Percentiles rank a stretch among this genome's conserved stretches.
phyloP scores from a whole-genome alignment of 1,140 invertebrate species.

The Gryllus bimaculatus region DNA sequence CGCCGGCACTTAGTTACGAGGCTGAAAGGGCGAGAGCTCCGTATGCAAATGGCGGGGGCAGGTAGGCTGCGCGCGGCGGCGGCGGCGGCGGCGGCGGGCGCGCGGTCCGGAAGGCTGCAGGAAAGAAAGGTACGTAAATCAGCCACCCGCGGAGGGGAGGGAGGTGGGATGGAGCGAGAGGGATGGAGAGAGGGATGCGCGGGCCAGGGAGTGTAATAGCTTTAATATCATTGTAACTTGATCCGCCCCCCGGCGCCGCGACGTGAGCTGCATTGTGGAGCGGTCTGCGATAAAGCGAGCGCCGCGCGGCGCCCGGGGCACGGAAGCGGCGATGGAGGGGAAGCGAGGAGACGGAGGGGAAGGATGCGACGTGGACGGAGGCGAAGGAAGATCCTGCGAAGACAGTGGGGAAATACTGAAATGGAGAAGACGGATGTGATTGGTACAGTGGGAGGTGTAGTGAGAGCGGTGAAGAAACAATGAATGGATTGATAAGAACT shows the following conservation, averaged over 20 bases:
- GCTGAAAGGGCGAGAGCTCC: neutral
- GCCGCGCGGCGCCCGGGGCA: neutral
- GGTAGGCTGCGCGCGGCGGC: neutral
- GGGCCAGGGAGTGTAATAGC: slow-evolving; percentile 16
- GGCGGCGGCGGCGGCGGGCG: too few relatives aligned
- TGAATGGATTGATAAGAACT: too few relatives aligned
- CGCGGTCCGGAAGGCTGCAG: neutral
- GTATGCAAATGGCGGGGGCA: neutral
- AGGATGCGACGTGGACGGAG: neutral
- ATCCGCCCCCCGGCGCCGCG: slow-evolving; percentile 14
- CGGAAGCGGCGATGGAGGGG: neutral
- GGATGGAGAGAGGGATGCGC: neutral
- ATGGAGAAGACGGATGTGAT: too few relatives aligned
- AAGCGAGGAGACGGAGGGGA: neutral
- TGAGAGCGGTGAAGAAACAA: too few relatives aligned
- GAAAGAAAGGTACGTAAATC: slow-evolving; percentile 16
- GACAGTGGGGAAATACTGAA: too few relatives aligned
- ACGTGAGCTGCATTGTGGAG: slow-evolving; percentile 16
- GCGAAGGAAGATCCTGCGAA: too few relatives aligned
- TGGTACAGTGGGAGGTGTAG: too few relatives aligned
- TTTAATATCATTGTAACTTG: slow-evolving; percentile 20
- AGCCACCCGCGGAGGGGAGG: neutral
- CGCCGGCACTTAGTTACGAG: too few relatives aligned
- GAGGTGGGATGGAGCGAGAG: neutral
- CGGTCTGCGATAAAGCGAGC: neutral